Conservation (phyloP, 2,888 invertebrate genomes). For the Lepidochitona cinerea region DNA sequence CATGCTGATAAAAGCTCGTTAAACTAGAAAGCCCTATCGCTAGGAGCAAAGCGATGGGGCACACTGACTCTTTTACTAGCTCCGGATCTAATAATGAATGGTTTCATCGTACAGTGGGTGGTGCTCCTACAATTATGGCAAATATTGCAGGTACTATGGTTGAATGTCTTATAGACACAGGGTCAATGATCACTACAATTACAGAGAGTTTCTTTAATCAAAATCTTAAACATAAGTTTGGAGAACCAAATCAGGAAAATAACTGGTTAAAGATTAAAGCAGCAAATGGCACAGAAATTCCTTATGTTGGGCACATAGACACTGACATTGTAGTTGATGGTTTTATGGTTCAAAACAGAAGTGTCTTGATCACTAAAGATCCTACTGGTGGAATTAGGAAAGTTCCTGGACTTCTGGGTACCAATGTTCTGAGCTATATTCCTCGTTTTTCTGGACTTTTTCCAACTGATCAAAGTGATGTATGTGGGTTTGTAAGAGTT, state of each 20-base stretch:
- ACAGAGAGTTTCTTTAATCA: slow-evolving; percentile 14
- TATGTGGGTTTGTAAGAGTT: not conserved
- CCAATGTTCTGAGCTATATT: slow-evolving; percentile 22
- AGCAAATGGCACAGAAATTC: slow-evolving; percentile 17
- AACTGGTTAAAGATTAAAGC: slow-evolving; percentile 5
- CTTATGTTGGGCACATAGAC: slow-evolving; percentile 24
- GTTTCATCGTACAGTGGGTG: slow-evolving; percentile 5
- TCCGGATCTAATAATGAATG: too few species aligned
- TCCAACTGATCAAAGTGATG: not conserved
- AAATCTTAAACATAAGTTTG: not conserved
- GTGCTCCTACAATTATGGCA: slow-evolving; percentile 7
- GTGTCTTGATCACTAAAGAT: too few species aligned
- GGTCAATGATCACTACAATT: slow-evolving; percentile 11
- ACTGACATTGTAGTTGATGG: slow-evolving; percentile 13
- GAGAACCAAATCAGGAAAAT: not conserved
- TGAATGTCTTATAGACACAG: slow-evolving; percentile 19
- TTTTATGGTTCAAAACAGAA: too few species aligned
- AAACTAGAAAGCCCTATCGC: slow-evolving; percentile 13
- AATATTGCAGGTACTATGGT: not conserved
- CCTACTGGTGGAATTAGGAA: slow-evolving; percentile 2
- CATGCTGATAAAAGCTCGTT: not conserved
- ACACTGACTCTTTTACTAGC: not conserved
- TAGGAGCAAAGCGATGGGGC: slow-evolving; percentile 10
- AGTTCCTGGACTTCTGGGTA: slow-evolving; percentile 22
- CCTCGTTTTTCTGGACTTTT: not conserved